Percentiles rank a stretch among this genome's conserved stretches.
phyloP scores from a whole-genome alignment of 1,140 invertebrate genomes.

The Aphaenogaster rudis region DNA sequence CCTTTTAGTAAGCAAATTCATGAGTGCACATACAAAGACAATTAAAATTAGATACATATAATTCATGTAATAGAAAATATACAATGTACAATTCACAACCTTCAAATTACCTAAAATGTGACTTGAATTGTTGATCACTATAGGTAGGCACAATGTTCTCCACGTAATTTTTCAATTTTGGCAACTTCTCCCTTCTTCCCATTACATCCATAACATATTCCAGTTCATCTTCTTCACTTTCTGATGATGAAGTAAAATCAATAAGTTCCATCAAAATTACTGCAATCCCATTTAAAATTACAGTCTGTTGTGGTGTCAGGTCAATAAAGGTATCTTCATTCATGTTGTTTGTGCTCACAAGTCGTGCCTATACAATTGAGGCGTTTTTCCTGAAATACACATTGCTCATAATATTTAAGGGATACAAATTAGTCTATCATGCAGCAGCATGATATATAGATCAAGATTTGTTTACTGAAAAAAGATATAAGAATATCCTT shows the following conservation, averaged over 20 bases:
- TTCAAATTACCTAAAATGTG: constrained; percentile 33
- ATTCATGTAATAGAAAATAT: background rate
- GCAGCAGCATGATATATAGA: background rate
- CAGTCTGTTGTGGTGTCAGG: too few relatives aligned
- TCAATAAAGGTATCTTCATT: too few relatives aligned
- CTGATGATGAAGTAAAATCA: constrained; percentile 2
- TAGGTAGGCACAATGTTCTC: constrained; percentile 7
- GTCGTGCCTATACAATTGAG: constrained; percentile 98
- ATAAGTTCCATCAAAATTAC: background rate
- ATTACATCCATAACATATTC: background rate
- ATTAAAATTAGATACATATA: background rate
- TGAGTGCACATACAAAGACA: background rate
- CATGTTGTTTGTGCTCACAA: constrained; percentile 89
- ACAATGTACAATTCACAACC: background rate
- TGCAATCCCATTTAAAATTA: too few relatives aligned
- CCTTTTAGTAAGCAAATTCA: background rate
- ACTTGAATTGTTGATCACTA: constrained; percentile 6
- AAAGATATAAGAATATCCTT: constrained; percentile 99
- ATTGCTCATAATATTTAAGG: background rate
- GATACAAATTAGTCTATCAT: background rate
- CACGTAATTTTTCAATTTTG: constrained; percentile 6
- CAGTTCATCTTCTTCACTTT: constrained; percentile 13
- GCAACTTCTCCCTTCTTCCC: background rate
- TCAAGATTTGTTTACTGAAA: constrained; percentile 90
- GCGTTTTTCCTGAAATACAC: constrained; percentile 93